These are phyloP conservation scores for Neoarius graeffei DNA, from an alignment of 2,113 vertebrate genomes.

Conservation along the genomic window DNA sequence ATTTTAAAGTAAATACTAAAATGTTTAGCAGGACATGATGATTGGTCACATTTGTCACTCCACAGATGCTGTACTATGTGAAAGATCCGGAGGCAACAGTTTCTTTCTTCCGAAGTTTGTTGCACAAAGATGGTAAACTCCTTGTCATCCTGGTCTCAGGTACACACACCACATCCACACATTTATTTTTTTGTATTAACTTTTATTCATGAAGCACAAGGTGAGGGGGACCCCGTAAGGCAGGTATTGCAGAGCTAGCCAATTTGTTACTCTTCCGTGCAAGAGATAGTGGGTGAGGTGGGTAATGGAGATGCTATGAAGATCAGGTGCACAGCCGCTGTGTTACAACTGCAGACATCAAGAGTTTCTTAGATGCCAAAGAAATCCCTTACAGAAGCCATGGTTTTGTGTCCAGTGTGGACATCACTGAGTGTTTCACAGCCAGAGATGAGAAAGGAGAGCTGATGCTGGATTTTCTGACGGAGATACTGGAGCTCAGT, in stretches of 20 bases:
- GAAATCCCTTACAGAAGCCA: no score
- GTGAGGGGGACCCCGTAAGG: not conserved
- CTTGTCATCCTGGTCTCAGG: slow-evolving; percentile 86
- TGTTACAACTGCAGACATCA: slow-evolving; percentile 75
- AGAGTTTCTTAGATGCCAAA: slow-evolving; percentile 69
- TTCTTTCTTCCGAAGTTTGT: slow-evolving; percentile 81
- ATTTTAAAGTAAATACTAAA: no score
- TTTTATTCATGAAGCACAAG: not conserved
- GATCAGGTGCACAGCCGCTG: slow-evolving; percentile 68
- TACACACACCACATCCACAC: slow-evolving; percentile 57
- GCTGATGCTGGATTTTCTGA: slow-evolving; percentile 88
- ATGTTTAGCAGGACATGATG: no score
- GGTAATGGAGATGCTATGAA: slow-evolving; percentile 76
- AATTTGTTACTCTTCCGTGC: not conserved
- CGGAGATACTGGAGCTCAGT: slow-evolving; percentile 81
- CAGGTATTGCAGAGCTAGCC: not conserved
- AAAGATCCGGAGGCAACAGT: slow-evolving; percentile 79
- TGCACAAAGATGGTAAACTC: slow-evolving; percentile 79
- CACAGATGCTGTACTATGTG: slow-evolving; percentile 82
- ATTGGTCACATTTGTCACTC: not conserved
- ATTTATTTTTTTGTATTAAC: not conserved
- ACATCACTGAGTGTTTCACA: no score
- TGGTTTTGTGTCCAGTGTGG: no score
- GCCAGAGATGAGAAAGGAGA: slow-evolving; percentile 56
- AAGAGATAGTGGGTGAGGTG: slow-evolving; percentile 82